phyloP scores from a whole-genome alignment of 2,888 invertebrate genomes.

The Drosophila hamatofila region DNA sequence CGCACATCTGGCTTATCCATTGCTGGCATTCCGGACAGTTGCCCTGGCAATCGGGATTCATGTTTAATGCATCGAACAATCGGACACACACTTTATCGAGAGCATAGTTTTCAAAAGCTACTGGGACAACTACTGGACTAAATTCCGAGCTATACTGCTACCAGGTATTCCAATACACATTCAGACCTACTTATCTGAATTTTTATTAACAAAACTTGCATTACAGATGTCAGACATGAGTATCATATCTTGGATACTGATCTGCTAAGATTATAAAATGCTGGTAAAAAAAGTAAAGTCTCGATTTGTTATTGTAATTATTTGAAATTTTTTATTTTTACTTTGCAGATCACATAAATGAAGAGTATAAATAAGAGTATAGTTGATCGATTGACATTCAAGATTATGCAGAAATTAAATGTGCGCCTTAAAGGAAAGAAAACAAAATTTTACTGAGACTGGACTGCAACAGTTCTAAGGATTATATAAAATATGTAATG shows the following conservation, averaged over 20 bases:
- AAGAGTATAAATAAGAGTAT: no score
- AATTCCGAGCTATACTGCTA: neutral
- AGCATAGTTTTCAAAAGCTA: slow-evolving; percentile 5
- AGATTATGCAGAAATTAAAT: neutral
- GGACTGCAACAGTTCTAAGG: neutral
- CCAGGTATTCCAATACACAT: neutral
- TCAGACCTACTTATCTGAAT: neutral
- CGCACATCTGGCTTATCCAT: neutral
- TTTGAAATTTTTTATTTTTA: neutral
- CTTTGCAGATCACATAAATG: neutral
- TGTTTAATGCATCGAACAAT: neutral
- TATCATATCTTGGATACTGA: neutral
- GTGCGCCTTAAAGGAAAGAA: neutral
- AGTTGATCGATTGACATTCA: neutral
- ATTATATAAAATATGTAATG: neutral
- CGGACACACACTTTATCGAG: neutral
- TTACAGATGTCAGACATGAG: neutral
- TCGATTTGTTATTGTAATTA: neutral
- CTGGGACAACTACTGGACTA: neutral
- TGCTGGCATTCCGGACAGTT: neutral
- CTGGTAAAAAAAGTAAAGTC: neutral
- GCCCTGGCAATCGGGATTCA: neutral
- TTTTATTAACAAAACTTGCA: neutral
- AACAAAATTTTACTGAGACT: neutral
- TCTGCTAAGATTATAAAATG: neutral